Evolutionary conservation across 2,113 vertebrate genomes (phyloP).

Genomic region (Thryonomys swinderianus): DNA sequence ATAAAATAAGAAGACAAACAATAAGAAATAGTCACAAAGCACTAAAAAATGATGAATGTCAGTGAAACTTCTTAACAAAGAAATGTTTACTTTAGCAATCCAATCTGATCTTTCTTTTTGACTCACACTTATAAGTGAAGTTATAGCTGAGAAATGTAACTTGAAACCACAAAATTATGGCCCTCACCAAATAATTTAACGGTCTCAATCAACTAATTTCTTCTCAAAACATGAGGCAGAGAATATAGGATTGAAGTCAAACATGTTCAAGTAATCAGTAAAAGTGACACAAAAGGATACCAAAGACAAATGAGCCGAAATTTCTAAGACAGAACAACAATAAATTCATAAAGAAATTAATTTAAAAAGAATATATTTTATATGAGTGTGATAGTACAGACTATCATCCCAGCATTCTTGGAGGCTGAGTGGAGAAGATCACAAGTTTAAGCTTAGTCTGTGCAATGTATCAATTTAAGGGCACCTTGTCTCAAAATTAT

Average conservation of each 20-base stretch:
- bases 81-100: background rate
- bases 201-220: background rate
- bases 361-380: background rate
- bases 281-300: background rate
- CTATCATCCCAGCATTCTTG: background rate
- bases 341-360: background rate
- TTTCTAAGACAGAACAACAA: background rate
- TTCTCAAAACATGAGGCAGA: background rate
- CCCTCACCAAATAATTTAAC: background rate
- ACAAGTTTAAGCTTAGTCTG: background rate
- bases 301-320: background rate
- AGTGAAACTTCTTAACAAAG: background rate
- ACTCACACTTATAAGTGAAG: background rate
- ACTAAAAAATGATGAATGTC: background rate
- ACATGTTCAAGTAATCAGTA: no score
- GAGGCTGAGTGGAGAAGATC: background rate
- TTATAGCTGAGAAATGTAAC: background rate
- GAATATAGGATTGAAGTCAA: background rate
- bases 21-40: background rate
- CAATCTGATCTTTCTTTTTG: background rate
- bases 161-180: background rate
- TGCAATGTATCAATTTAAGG: background rate
- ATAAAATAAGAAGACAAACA: background rate
- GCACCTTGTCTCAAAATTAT: background rate
- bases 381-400: background rate